phyloP scores from a whole-genome alignment of 92 coral and sea anemone genomes.

The Phenganax stokvisi region DNA sequence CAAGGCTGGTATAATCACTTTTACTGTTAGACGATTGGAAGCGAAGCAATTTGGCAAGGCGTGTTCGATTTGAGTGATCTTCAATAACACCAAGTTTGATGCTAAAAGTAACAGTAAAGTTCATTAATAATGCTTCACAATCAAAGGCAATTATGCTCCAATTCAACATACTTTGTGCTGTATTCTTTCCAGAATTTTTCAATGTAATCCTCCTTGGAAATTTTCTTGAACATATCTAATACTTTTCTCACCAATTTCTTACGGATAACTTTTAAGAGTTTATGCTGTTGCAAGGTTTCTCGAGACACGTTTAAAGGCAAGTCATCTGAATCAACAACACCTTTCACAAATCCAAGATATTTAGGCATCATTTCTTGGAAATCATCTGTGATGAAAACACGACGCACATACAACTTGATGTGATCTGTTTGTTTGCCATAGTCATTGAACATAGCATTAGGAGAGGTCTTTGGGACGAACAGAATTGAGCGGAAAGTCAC shows the following conservation, averaged over 20 bases:
- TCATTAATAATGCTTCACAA: not conserved
- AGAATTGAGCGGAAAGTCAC: constrained; percentile 98
- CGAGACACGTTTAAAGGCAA: constrained; percentile 95
- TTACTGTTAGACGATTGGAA: constrained; percentile 91
- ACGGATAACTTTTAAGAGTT: constrained; percentile 91
- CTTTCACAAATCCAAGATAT: constrained; percentile 77
- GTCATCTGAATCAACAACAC: constrained; percentile 97
- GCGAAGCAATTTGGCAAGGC: constrained; percentile 90
- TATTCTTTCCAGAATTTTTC: constrained; percentile 99
- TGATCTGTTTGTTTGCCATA: constrained; percentile 96
- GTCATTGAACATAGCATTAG: constrained; percentile 77
- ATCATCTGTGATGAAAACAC: constrained; percentile 99
- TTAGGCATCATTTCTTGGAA: constrained; percentile 99
- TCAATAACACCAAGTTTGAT: constrained; percentile 95
- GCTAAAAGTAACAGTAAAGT: constrained; percentile 37
- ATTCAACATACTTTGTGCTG: constrained; percentile 76
- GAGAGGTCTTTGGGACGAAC: constrained; percentile 78
- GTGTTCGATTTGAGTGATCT: constrained; percentile 97
- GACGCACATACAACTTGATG: constrained; percentile 92
- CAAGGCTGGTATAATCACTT: constrained; percentile 82
- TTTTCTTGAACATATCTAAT: constrained; percentile 97
- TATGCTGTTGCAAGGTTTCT: constrained; percentile 96
- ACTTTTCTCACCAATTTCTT: constrained; percentile 98
- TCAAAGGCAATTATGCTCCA: not conserved
- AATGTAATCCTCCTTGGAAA: constrained; percentile 91